phyloP scores from a whole-genome alignment of 2,797 vertebrate genomes.

The Apodemus agrarius region DNA sequence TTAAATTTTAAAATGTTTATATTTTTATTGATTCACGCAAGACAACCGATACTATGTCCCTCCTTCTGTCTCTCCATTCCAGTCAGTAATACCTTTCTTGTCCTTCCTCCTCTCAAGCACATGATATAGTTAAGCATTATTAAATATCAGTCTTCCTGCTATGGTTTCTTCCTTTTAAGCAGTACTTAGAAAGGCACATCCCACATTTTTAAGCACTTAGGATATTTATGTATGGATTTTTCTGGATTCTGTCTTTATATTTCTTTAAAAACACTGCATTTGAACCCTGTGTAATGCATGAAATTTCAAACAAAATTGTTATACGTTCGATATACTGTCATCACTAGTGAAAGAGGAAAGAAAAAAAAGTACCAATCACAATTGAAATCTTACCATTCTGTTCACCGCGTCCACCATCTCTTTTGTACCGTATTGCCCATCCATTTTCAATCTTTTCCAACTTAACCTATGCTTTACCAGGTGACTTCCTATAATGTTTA shows the following conservation, averaged over 20 bases:
- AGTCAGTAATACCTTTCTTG: background rate
- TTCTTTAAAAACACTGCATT: conserved; percentile 20
- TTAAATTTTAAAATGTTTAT: background rate
- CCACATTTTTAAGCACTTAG: background rate
- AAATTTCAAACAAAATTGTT: background rate
- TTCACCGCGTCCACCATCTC: background rate
- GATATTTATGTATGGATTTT: conserved; percentile 16
- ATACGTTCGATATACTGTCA: background rate
- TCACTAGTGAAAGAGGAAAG: background rate
- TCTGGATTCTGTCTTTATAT: background rate
- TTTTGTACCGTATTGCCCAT: background rate
- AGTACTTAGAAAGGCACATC: background rate
- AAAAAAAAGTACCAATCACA: background rate
- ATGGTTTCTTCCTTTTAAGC: conserved; percentile 22
- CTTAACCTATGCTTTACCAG: background rate
- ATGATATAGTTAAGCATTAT: background rate
- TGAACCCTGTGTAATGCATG: background rate
- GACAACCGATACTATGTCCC: background rate
- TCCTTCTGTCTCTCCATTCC: background rate
- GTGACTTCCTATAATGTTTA: background rate
- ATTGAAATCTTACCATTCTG: background rate
- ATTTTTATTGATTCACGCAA: background rate
- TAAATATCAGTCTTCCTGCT: background rate
- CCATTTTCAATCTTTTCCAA: background rate
- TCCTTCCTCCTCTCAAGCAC: background rate